These are phyloP conservation scores for Lateolabrax maculatus DNA, from an alignment of 2,797 vertebrate genomes.

Conservation along the genomic window DNA sequence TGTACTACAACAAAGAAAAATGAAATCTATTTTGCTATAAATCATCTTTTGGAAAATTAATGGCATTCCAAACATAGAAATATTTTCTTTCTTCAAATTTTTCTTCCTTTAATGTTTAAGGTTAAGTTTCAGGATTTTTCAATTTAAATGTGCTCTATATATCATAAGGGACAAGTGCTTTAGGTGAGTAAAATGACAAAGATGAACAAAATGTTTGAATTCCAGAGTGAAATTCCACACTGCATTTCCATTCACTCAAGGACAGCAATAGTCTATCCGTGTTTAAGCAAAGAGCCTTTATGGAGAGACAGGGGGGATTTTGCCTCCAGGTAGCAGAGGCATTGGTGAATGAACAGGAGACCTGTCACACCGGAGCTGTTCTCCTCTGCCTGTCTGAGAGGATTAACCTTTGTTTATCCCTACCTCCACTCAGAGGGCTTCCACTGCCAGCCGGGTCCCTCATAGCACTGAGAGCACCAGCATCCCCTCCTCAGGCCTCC, in stretches of 20 bases:
- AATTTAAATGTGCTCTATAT: not conserved
- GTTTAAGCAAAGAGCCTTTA: constrained; percentile 66
- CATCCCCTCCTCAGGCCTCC: constrained; percentile 41
- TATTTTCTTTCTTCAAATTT: not conserved
- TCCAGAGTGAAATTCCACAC: constrained; percentile 40
- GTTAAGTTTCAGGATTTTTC: not conserved
- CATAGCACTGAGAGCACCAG: constrained; percentile 45
- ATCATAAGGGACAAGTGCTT: not conserved
- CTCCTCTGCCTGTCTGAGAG: constrained; percentile 79
- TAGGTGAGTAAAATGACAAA: constrained; percentile 12
- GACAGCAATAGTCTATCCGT: constrained; percentile 65
- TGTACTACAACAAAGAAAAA: not conserved
- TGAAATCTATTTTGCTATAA: not conserved
- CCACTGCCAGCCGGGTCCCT: constrained; percentile 49
- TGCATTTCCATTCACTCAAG: constrained; percentile 56
- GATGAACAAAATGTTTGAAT: constrained; percentile 41
- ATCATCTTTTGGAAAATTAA: no score
- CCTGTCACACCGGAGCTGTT: constrained; percentile 69
- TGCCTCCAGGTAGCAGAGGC: constrained; percentile 74
- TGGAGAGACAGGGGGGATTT: constrained; percentile 64
- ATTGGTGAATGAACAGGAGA: constrained; percentile 75
- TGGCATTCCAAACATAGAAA: not conserved
- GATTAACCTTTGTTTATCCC: constrained; percentile 84
- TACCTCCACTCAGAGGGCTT: constrained; percentile 64
- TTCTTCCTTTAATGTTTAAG: not conserved